These are phyloP conservation scores for Microcebus tavaratra DNA, from an alignment of 2,113 vertebrate species.

Conservation along the genomic window DNA sequence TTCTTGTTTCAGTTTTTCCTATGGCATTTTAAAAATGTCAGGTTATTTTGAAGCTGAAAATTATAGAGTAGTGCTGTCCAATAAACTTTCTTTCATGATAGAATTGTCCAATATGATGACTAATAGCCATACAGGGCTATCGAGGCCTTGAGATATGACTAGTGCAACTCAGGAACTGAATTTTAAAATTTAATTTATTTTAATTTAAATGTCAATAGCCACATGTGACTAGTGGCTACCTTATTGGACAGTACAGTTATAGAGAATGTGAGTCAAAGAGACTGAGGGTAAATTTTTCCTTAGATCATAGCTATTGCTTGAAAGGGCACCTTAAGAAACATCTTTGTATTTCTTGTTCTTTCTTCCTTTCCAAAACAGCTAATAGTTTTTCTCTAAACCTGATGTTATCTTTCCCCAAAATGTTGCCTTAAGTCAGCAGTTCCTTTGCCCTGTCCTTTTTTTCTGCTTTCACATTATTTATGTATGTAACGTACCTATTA, in stretches of 20 bases:
- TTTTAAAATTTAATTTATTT: not conserved
- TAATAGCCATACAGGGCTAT: not conserved
- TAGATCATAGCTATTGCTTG: not conserved
- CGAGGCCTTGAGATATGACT: not conserved
- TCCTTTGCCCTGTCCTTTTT: not conserved
- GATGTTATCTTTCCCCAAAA: not conserved
- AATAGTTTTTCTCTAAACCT: not conserved
- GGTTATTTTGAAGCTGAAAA: slow-evolving; percentile 48
- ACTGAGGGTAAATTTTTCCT: not conserved
- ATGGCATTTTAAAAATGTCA: not conserved
- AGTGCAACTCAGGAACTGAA: not conserved
- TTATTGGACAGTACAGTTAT: not conserved
- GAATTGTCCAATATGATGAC: not conserved
- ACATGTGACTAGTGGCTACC: not conserved
- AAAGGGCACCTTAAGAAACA: not conserved
- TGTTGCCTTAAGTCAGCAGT: not conserved
- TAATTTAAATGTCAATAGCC: not conserved
- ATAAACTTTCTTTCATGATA: not conserved
- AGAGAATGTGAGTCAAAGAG: not conserved
- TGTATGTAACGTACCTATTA: not conserved
- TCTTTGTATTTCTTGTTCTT: not conserved
- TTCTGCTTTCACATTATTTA: not conserved
- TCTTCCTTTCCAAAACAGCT: not conserved
- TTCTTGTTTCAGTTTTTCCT: slow-evolving; percentile 39
- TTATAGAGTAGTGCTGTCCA: not conserved